Evolutionary conservation across 2,888 invertebrate genomes (phyloP).

Genomic region (Thymelicus lineola): DNA sequence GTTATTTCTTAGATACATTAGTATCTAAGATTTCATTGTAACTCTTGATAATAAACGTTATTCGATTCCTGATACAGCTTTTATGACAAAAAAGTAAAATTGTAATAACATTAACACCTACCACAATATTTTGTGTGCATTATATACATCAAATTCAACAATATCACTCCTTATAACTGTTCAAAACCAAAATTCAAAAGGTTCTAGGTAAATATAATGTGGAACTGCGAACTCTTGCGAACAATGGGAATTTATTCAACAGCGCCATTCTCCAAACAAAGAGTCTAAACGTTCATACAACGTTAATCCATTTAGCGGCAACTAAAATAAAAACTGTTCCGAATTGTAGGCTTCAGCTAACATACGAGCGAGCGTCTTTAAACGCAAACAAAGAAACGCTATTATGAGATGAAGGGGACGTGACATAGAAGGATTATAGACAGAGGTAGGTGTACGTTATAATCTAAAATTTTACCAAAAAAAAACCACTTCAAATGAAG

Average conservation of each 20-base stretch:
- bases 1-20: too few species aligned
- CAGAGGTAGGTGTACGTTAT: neutral
- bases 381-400: slow-evolving; percentile 35
- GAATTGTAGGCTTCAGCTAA: slow-evolving; percentile 24
- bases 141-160: neutral
- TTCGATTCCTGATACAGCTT: neutral
- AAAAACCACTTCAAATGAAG: too few species aligned
- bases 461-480: too few species aligned
- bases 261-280: slow-evolving; percentile 6
- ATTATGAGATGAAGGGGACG: slow-evolving; percentile 33
- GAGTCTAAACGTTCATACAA: slow-evolving; percentile 15
- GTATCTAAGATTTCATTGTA: neutral
- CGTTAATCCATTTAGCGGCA: slow-evolving; percentile 29
- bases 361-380: slow-evolving; percentile 21
- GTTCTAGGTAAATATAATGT: slow-evolving; percentile 7
- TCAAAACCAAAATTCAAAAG: neutral
- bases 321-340: slow-evolving; percentile 24
- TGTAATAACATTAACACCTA: neutral
- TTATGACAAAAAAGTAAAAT: too few species aligned
- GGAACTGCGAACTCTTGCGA: neutral
- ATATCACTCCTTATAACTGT: neutral
- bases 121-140: neutral
- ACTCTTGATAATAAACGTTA: neutral
- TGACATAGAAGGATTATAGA: neutral
- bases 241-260: slow-evolving; percentile 14